Conservation (phyloP, 2,797 vertebrate genomes). For the Thaleichthys pacificus region DNA sequence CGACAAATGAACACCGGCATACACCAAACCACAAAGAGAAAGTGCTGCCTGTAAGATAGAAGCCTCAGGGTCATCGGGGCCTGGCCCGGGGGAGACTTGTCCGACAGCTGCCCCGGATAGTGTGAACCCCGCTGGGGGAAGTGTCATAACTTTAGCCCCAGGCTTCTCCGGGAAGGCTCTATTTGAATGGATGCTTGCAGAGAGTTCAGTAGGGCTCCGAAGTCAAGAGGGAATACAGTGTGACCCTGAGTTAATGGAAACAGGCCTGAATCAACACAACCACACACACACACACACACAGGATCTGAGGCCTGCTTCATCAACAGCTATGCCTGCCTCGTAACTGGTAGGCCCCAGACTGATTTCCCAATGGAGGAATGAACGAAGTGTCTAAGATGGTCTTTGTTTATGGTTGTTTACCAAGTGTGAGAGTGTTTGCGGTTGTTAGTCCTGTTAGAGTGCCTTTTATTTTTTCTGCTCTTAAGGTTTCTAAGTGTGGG, state of each 20-base stretch:
- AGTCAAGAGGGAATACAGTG: neutral
- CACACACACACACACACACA: conserved; percentile 16
- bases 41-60: neutral
- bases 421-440: conserved; percentile 16
- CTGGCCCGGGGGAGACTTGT: conserved; percentile 8
- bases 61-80: conserved; percentile 5
- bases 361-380: neutral
- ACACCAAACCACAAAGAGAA: conserved; percentile 10
- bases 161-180: conserved; percentile 24
- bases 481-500: neutral
- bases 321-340: neutral
- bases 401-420: neutral
- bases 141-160: conserved; percentile 28
- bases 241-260: neutral
- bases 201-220: neutral
- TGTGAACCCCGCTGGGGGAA: conserved; percentile 23
- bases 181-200: conserved; percentile 22
- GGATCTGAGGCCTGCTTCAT: neutral
- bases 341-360: neutral
- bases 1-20: conserved; percentile 1
- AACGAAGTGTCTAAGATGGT: neutral
- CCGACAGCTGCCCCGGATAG: conserved; percentile 36
- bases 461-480: neutral
- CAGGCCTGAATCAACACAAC: neutral
- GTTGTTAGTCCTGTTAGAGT: neutral